A percentile compares a stretch with the other conserved stretches of the same genome.
Conservation (phyloP, 64 coral and sea anemone species). For the Montipora efflorescens region DNA sequence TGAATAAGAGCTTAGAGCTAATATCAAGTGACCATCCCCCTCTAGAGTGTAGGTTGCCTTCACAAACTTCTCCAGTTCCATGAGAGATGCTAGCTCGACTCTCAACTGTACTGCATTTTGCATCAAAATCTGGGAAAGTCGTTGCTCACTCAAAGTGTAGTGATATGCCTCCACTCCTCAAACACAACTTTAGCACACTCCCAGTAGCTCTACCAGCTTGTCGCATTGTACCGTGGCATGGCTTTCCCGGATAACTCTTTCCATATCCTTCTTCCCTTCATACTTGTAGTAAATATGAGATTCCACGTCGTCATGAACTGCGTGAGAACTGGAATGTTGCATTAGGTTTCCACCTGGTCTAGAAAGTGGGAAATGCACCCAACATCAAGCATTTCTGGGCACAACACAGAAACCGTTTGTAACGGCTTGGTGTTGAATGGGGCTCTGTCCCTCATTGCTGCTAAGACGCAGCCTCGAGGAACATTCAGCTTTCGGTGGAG, state of each 20-base stretch:
- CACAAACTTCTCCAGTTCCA: background rate
- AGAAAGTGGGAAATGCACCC: conserved; percentile 26
- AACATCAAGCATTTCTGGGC: background rate
- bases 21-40: conserved; percentile 41
- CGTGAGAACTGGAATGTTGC: background rate
- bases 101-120: background rate
- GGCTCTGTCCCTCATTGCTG: conserved; percentile 52
- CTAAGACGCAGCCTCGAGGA: background rate
- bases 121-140: no score
- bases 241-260: conserved; percentile 28
- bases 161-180: conserved; percentile 31
- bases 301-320: conserved; percentile 42
- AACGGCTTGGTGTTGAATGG: conserved; percentile 51
- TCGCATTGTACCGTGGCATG: conserved; percentile 49
- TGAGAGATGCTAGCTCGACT: conserved; percentile 32
- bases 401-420: conserved; percentile 39
- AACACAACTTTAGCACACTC: conserved; percentile 45
- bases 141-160: background rate
- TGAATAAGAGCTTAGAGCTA: conserved; percentile 29
- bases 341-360: conserved; percentile 6
- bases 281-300: conserved; percentile 41
- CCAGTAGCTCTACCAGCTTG: conserved; percentile 45
- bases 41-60: background rate
- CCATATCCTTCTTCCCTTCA: conserved; percentile 26
- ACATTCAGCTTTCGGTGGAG: conserved; percentile 50